Percentiles rank a stretch among this genome's conserved stretches.
These are phyloP conservation scores for Drosophila nikananu DNA, from an alignment of 1,140 invertebrate species.

Conservation along the genomic window DNA sequence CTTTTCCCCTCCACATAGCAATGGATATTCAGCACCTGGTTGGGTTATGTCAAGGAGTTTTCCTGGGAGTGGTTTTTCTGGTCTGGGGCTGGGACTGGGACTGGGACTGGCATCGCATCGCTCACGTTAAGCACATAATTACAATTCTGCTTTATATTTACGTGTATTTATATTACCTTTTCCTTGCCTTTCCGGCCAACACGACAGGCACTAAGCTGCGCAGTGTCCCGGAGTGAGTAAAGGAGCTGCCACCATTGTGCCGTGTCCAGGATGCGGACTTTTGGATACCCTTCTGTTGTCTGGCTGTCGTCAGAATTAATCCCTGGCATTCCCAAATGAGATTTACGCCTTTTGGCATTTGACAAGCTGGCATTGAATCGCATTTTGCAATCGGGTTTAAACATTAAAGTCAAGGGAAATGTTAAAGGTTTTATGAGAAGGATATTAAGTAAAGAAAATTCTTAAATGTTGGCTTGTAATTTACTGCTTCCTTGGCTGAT, in stretches of 20 bases:
- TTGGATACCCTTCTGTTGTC: slow-evolving; percentile 28
- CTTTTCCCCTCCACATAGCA: background rate
- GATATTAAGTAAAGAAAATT: background rate
- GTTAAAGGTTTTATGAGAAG: background rate
- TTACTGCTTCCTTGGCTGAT: no score
- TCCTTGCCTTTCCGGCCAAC: slow-evolving; percentile 24
- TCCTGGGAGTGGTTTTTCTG: slow-evolving; percentile 3
- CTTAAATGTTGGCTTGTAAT: background rate
- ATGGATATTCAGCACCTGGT: slow-evolving; percentile 39
- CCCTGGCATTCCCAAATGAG: slow-evolving; percentile 20
- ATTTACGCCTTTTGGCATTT: slow-evolving; percentile 15
- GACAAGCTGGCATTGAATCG: slow-evolving; percentile 24
- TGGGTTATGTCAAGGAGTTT: slow-evolving; percentile 22
- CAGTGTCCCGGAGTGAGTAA: background rate
- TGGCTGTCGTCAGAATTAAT: slow-evolving; percentile 16
- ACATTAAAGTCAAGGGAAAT: background rate
- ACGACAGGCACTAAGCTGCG: slow-evolving; percentile 16
- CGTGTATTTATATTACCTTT: slow-evolving; percentile 81
- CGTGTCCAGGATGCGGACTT: slow-evolving; percentile 24
- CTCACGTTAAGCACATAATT: slow-evolving; percentile 82
- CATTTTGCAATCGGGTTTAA: slow-evolving; percentile 8
- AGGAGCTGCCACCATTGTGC: background rate
- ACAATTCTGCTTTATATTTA: slow-evolving; percentile 82
- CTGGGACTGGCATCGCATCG: slow-evolving; percentile 48
- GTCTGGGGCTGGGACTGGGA: background rate